A percentile compares a stretch with the other conserved stretches of the same genome.
Evolutionary conservation across 1,140 invertebrate species (phyloP).

Genomic region (Schlechtendalia chinensis): DNA sequence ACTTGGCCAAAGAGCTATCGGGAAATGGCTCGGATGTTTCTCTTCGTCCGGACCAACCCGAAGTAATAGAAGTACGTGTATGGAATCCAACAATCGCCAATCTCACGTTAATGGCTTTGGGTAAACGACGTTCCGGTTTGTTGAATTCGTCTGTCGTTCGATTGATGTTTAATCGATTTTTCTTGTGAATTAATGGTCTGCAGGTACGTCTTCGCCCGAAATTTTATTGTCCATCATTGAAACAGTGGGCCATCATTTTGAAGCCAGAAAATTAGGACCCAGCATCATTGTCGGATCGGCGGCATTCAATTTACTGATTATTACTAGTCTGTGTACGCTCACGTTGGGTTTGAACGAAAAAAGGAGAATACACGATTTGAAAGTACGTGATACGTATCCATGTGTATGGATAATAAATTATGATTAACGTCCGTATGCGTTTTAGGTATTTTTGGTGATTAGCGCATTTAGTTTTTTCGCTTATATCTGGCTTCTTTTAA

Average conservation of each 20-base stretch:
- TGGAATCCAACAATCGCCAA: constrained; percentile 72
- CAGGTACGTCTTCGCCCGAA: constrained; percentile 60
- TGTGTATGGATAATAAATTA: no score
- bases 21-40: constrained; percentile 53
- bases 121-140: neutral
- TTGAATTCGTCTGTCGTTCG: neutral
- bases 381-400: constrained; percentile 55
- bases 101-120: constrained; percentile 69
- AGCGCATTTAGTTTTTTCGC: constrained; percentile 63
- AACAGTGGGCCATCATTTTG: constrained; percentile 61
- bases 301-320: constrained; percentile 66
- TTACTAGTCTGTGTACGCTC: constrained; percentile 63
- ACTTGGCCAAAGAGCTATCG: constrained; percentile 52
- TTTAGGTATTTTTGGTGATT: constrained; percentile 63
- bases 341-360: constrained; percentile 60
- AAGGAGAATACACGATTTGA: constrained; percentile 60
- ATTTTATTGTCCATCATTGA: constrained; percentile 67
- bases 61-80: constrained; percentile 56
- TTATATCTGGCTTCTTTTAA: constrained; percentile 67
- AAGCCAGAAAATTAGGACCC: constrained; percentile 63
- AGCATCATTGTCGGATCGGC: constrained; percentile 70
- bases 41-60: constrained; percentile 54
- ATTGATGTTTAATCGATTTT: neutral
- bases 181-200: neutral
- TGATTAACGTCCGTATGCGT: neutral